Base-by-base conservation (phyloP, 1,140 invertebrate genomes). In the Fopius arisanus region DNA sequence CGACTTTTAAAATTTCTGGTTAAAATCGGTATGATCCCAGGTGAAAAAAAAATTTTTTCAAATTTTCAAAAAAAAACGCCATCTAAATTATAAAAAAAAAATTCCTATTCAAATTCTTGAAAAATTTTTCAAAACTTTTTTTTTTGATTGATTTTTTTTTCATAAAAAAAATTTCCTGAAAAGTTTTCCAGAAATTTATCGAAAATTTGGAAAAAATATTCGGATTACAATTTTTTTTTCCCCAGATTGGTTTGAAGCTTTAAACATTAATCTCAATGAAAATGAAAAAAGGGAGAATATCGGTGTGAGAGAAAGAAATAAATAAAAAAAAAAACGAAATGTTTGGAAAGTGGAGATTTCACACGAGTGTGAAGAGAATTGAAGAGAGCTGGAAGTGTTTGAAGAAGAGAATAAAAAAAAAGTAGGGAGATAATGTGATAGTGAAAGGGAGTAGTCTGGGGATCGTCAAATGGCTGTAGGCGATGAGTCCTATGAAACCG, bases 381-480 rank as follows among this genome's bases (percentile, higher is more conserved):
- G 54, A 59, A 2, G 54, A 59, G 23, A 59, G 23, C 23, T 9
- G 19, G 12, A 28, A 59, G 54, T 59, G 54, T 59, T 59, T 59
- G 54, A 59, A 59, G 19, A 59, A 59, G 54, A 7, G 23, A 59
- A 59, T 59, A 59, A 59, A 59, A 28, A 59, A 16, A 59, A 59
- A 19, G 19, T 3, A 23, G 23, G 21, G 54, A 59, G 54, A 59
- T 59, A 59, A 59, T 59, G 54, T 59, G 54, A 26, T 59, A 59
- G 54, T 59, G 23, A 59, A 59, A 59, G 54, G 23, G 54, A 28
- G 54, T 23, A 26, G 54, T 23, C 23, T 59, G 75, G 77, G 75
- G 78, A 72, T 75, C 74, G 76, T 74, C 51, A 77, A 73, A 77
- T 75, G 77, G 73, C 78, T 78, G 73, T 71, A 73, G 77, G 78